Percentiles rank a stretch among this genome's conserved stretches.
phyloP scores from a whole-genome alignment of 2,113 vertebrate genomes.

The Panurus biarmicus region DNA sequence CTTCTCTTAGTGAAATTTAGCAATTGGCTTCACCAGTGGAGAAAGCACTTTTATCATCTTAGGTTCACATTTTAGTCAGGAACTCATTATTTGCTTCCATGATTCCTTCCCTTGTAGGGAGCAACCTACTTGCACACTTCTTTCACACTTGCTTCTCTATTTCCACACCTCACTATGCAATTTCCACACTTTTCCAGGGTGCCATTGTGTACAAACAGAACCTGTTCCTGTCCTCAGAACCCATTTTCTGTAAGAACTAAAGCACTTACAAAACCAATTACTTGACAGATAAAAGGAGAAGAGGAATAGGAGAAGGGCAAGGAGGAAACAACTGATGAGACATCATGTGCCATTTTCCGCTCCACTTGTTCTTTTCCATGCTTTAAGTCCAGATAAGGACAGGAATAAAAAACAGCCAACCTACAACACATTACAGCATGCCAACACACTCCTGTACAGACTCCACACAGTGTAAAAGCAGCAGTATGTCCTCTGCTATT shows the following conservation, averaged over 20 bases:
- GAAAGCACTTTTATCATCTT: not conserved
- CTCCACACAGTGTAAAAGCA: not conserved
- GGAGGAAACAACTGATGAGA: not conserved
- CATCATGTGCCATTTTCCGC: not conserved
- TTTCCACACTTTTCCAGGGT: not conserved
- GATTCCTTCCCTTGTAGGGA: not conserved
- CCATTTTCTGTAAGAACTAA: not conserved
- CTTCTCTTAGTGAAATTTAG: not conserved
- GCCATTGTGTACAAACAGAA: not conserved
- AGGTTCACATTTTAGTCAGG: not conserved
- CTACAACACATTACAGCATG: not conserved
- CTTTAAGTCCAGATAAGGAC: not conserved
- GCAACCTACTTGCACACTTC: not conserved
- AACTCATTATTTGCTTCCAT: not conserved
- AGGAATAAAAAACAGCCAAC: not conserved
- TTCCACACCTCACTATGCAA: not conserved
- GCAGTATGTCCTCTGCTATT: not conserved
- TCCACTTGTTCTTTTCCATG: not conserved
- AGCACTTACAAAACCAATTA: not conserved
- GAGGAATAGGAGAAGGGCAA: not conserved
- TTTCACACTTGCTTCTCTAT: not conserved
- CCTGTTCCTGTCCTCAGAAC: not conserved
- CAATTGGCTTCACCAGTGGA: not conserved
- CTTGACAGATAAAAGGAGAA: not conserved
- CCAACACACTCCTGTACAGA: not conserved